Evolutionary conservation across 2,113 vertebrate genomes (phyloP).

Genomic region (Phylloscopus trochiloides): DNA sequence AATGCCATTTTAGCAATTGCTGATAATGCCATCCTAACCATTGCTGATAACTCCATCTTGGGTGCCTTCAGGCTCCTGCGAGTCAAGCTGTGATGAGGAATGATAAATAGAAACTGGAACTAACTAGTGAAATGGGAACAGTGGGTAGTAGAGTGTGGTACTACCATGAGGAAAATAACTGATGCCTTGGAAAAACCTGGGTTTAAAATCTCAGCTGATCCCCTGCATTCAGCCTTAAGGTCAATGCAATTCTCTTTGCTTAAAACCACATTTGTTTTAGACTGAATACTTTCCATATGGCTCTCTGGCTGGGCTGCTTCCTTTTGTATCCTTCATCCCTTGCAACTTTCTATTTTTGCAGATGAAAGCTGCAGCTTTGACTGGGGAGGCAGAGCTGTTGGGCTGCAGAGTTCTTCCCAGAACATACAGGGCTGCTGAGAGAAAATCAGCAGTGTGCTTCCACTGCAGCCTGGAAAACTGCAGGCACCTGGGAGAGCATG

Average conservation of each 20-base stretch:
- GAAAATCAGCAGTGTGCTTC: neutral
- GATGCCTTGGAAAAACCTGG: neutral
- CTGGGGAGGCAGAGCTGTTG: neutral
- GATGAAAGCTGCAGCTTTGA: neutral
- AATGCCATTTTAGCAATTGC: neutral
- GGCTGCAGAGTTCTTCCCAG: neutral
- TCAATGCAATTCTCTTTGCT: neutral
- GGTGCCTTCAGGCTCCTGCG: neutral
- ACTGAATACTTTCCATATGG: neutral
- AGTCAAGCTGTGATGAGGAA: neutral
- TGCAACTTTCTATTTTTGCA: neutral
- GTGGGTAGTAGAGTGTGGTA: neutral
- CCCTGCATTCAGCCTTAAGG: neutral
- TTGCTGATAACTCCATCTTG: neutral
- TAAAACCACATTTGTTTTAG: slow-evolving; percentile 21
- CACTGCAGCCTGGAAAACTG: rapidly evolving
- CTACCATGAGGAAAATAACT: neutral
- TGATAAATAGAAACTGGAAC: neutral
- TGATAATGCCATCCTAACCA: neutral
- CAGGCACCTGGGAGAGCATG: rapidly evolving
- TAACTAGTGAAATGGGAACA: neutral
- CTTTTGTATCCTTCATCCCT: neutral
- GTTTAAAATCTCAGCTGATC: neutral
- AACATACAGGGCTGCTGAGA: neutral
- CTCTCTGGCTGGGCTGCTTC: neutral